Base-by-base conservation (phyloP, 2,797 vertebrate genomes). In the Hephaestus fuliginosus region DNA sequence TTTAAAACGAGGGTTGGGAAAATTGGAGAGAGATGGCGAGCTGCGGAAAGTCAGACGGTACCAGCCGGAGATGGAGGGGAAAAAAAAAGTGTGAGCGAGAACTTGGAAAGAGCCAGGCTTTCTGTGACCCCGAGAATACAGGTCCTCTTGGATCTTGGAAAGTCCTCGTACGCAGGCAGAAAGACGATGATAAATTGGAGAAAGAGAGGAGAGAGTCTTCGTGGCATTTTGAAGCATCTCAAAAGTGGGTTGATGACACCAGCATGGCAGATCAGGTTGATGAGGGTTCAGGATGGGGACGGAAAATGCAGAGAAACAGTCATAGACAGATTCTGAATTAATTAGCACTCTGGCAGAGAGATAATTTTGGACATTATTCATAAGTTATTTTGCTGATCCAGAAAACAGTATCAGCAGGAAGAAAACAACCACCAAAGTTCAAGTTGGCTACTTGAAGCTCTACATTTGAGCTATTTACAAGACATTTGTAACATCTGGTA, bases 91-190 rank as follows among this genome's bases (percentile, higher is more conserved):
- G 8, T 36, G 49, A 36, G 41, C 60, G 14, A 66, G 17, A 69
- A 44, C 2, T 18, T 11, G 10, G 28, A 36, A 28, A 52, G 81
- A 70, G 65, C 44, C 64, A 46, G 28, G 2, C 30, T 77, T 62
- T 56, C 39, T 66, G 41, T 71, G 68, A 86, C 61, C 73, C 71
- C 10, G 1, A 49, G 1, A 82, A 65, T 17, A 62, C 3, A 43
- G 56, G 63, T 44, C n/a, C 9, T 58, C 33, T 5, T 30, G 41
- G 13, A 36, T 36, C 25, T 25, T 25, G 25, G 7, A 4, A 36
- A 36, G 3, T 36, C 33, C 8, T 39, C 7, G 8, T 39, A 39
- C 36, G 1, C 15, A 46, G 57, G 51, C 17, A n/a, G 41, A 51
- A 51, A 43, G 70, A 12, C 17, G 17, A 5, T 52, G 58, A 65